Evolutionary conservation across 2,113 vertebrate genomes (phyloP), one percentile per base, ranked within the genome.

Genomic region (Sterna hirundo): DNA sequence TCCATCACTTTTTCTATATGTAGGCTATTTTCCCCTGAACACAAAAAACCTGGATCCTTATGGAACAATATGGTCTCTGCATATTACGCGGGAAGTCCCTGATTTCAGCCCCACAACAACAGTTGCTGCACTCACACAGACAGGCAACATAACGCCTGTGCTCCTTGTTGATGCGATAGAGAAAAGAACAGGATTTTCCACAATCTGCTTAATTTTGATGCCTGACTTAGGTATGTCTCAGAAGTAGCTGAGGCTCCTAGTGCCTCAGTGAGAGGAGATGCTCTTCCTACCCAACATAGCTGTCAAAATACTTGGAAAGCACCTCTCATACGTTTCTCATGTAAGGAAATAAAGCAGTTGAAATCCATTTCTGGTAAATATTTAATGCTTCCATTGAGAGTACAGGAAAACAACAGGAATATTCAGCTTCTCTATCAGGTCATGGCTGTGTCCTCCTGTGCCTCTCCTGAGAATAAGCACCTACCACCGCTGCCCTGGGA

Each of bases 371-470:
- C 61, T 92, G 47, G 7, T 78, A 70, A 92, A 75, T 62, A 78
- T 58, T 88, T 70, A 25, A 26, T 78, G 38, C 2, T 91, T 64
- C 42, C 38, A 68, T 40, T 78, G 29, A 89, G 44, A 91, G 12
- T 23, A 55, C 15, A 36, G 15, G 38, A 83, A 92, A 94, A 58
- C 9, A 57, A 74, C 30, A 70, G 40, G 54, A 77, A 49, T 84
- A 34, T 4, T 61, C 19, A 77, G n/a, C 23, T 57, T 51, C 66
- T 74, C 15, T 13, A 6, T 47, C 32, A 68, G 46, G 60, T 51
- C 58, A 65, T 0, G 0, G 29, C 13, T 69, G 32, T 10, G 6
- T 61, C 49, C 1, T 1, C 9, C 22, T 74, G 10, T 54, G 21
- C 3, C 10, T 1, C 32, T 72, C 25, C 40, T 57, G 49, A 62